phyloP scores from a whole-genome alignment of 2,888 invertebrate species.

The Stenurella melanura region DNA sequence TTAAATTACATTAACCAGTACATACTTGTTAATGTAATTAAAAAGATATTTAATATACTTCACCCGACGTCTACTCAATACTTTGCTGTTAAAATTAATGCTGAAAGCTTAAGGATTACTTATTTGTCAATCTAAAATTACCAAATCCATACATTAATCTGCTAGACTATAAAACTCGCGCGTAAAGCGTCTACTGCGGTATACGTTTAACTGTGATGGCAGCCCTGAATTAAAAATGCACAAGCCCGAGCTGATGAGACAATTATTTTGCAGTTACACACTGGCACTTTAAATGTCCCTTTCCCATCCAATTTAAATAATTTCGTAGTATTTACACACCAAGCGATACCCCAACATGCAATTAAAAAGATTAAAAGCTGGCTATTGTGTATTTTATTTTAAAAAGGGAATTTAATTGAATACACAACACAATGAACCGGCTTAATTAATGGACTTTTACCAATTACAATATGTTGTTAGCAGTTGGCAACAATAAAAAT shows the following conservation, averaged over 20 bases:
- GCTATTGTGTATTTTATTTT: conserved; percentile 5
- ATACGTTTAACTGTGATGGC: neutral
- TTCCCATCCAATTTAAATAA: conserved; percentile 34
- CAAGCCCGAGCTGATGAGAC: conserved; percentile 19
- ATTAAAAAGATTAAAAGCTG: conserved; percentile 22
- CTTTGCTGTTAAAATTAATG: neutral
- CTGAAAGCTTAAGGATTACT: neutral
- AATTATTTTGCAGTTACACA: conserved; percentile 29
- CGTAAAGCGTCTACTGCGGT: neutral
- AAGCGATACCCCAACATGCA: conserved; percentile 7
- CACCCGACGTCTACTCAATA: neutral
- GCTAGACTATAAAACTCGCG: neutral
- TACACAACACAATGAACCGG: neutral
- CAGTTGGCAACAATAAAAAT: neutral
- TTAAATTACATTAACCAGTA: no score
- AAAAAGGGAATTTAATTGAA: conserved; percentile 13
- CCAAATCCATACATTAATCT: neutral
- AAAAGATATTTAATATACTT: no score
- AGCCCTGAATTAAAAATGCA: conserved; percentile 32
- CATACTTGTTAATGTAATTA: no score
- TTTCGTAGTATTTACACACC: conserved; percentile 22
- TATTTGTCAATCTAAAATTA: neutral
- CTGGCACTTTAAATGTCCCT: conserved; percentile 16
- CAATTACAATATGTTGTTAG: neutral
- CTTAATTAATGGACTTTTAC: neutral